A percentile compares a stretch with the other conserved stretches of the same genome.
Evolutionary conservation across 2,113 vertebrate species (phyloP).

Genomic region (Falco punctatus): DNA sequence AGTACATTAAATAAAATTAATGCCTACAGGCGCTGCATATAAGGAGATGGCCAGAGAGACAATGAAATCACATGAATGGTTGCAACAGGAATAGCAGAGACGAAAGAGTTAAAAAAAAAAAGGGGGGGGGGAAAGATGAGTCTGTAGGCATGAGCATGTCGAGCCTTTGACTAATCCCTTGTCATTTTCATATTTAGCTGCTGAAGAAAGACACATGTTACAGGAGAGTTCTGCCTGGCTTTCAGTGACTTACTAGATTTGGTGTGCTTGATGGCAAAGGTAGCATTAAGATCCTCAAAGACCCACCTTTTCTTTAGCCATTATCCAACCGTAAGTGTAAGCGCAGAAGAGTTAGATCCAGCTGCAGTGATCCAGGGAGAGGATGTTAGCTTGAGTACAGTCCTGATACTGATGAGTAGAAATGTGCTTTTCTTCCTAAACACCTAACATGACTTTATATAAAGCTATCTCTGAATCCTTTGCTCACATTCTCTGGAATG

Average conservation of each 20-base stretch:
- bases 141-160: neutral
- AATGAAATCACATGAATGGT: slow-evolving; percentile 37
- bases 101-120: neutral
- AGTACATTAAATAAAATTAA: slow-evolving; percentile 69
- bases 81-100: slow-evolving; percentile 17
- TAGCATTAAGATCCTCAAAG: neutral
- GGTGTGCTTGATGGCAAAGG: neutral
- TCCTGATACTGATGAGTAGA: neutral
- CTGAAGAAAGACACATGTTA: neutral
- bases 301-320: neutral
- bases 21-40: slow-evolving; percentile 54
- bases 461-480: neutral
- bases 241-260: neutral
- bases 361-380: neutral
- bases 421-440: neutral
- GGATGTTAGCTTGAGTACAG: neutral
- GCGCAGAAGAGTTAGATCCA: rapidly evolving
- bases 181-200: neutral
- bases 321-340: rapidly evolving
- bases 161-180: neutral
- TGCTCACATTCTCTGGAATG: neutral
- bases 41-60: slow-evolving; percentile 51
- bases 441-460: neutral
- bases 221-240: neutral
- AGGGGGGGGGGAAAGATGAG: neutral